Percentiles rank a stretch among this genome's conserved stretches.
Evolutionary conservation across 2,797 vertebrate species (phyloP).

Genomic region (Acanthurus tractus): DNA sequence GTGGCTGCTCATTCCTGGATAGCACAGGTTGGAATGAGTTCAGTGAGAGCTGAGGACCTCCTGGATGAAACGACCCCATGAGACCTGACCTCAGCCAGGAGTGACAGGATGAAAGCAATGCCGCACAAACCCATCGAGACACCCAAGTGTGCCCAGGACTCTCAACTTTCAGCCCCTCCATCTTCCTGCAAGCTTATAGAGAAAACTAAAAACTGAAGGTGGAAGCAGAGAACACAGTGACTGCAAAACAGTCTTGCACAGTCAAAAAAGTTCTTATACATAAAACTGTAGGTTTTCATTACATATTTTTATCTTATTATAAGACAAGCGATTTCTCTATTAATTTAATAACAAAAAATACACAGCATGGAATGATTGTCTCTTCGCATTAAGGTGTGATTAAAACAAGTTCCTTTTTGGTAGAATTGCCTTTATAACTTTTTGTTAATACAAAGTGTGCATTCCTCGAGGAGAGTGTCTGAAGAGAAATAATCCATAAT

Average conservation of each 20-base stretch:
- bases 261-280: no score
- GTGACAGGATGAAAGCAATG: constrained; percentile 29
- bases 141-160: constrained; percentile 18
- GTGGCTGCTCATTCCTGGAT: constrained; percentile 4
- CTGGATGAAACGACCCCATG: constrained; percentile 51
- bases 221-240: neutral
- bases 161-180: constrained; percentile 27
- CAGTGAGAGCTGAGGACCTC: constrained; percentile 34
- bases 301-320: no score
- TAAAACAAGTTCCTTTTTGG: no score
- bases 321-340: no score
- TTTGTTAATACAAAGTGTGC: no score
- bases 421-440: no score
- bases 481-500: no score
- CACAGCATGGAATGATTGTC: no score
- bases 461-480: no score
- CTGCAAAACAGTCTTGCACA: neutral
- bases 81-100: constrained; percentile 54
- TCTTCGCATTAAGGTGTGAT: no score
- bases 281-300: no score
- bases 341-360: no score
- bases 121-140: constrained; percentile 29
- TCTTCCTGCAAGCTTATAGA: neutral
- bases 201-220: neutral
- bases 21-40: constrained; percentile 40